Percentiles rank a stretch among this genome's conserved stretches.
Conservation (phyloP, 37 sponge, comb jelly and placozoan species). For the Lycopodina hypogea region DNA sequence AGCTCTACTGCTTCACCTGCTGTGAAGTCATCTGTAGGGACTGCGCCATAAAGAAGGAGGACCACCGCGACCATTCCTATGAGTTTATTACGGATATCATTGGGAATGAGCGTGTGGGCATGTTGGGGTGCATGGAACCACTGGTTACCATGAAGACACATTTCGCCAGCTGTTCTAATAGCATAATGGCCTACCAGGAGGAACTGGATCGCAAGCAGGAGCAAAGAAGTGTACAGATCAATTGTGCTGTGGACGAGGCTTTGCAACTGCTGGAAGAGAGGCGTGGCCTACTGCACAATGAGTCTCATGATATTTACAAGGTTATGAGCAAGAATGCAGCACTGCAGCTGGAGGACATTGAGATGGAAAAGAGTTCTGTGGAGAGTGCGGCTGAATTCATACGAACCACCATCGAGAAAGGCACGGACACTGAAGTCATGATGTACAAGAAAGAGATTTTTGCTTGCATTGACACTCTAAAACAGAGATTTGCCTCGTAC, state of each 20-base stretch:
- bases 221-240: slow-evolving; percentile 1
- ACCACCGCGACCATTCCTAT: slow-evolving; percentile 38
- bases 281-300: not conserved
- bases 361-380: not conserved
- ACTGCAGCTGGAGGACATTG: slow-evolving; percentile 8
- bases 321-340: slow-evolving; percentile 16
- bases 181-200: not conserved
- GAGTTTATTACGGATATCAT: slow-evolving; percentile 35
- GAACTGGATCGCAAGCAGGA: slow-evolving; percentile 2
- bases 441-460: slow-evolving; percentile 27
- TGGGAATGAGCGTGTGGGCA: slow-evolving; percentile 9
- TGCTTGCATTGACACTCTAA: slow-evolving; percentile 17
- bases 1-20: slow-evolving; percentile 43
- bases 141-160: slow-evolving; percentile 2
- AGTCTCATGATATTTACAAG: not conserved
- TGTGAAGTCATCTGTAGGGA: slow-evolving; percentile 39
- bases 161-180: not conserved
- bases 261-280: slow-evolving; percentile 10
- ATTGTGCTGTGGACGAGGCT: not conserved
- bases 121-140: not conserved
- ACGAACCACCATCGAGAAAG: slow-evolving; percentile 15
- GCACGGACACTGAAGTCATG: slow-evolving; percentile 35
- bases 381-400: slow-evolving; percentile 20
- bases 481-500: not conserved
- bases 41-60: slow-evolving; percentile 33